A percentile compares a stretch with the other conserved stretches of the same genome.
Conservation (phyloP, 2,797 vertebrate genomes). For the Sphenopsis melanotis region DNA sequence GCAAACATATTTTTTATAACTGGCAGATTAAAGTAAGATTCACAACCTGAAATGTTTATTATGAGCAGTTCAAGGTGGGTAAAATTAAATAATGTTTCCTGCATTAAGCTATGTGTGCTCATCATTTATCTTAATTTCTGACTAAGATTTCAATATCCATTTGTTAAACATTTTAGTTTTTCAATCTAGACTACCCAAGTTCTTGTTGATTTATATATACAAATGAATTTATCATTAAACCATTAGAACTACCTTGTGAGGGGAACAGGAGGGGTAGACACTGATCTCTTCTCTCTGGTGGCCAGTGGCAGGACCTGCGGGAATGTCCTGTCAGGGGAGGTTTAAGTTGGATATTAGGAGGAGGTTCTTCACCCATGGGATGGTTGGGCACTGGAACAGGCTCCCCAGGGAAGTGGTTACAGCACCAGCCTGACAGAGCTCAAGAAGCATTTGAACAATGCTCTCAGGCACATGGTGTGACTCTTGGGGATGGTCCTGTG, state of each 20-base stretch:
- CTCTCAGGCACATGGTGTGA: accelerated
- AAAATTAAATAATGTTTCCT: not conserved
- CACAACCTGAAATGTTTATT: not conserved
- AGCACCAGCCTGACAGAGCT: not conserved
- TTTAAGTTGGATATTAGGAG: not conserved
- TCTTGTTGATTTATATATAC: not conserved
- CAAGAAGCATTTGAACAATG: accelerated
- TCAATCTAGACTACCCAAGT: not conserved
- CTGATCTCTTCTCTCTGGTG: not conserved
- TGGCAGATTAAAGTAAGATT: not conserved
- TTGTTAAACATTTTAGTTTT: not conserved
- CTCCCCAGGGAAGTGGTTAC: not conserved
- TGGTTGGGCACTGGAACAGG: accelerated
- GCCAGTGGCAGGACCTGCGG: not conserved
- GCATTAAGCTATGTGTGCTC: not conserved
- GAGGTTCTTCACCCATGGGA: accelerated
- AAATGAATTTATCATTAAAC: not conserved
- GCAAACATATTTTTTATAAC: not conserved
- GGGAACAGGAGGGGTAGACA: not conserved
- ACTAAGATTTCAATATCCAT: not conserved
- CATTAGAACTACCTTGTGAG: not conserved
- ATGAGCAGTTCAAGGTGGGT: not conserved
- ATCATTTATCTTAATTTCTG: not conserved
- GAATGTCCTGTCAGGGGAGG: no score
- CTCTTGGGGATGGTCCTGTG: no score